Conservation (phyloP, 2,113 vertebrate genomes). For the Alexandromys fortis region DNA sequence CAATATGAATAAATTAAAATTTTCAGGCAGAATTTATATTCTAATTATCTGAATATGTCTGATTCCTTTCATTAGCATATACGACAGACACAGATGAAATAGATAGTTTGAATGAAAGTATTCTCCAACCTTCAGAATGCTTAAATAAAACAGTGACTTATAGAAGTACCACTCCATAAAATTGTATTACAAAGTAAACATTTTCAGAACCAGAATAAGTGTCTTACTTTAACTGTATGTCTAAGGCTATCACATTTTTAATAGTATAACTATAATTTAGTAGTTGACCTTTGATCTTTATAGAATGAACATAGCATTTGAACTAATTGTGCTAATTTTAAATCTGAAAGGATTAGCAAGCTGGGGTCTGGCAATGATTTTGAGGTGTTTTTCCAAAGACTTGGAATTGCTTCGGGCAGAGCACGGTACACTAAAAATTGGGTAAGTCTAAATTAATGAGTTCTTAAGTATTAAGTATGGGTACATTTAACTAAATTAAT, state of each 20-base stretch:
- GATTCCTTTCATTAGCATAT: too few species aligned
- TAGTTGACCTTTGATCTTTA: not conserved
- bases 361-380: slow-evolving; percentile 98
- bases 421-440: slow-evolving; percentile 95
- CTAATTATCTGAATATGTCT: not conserved
- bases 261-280: not conserved
- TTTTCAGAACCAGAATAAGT: not conserved
- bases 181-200: not conserved
- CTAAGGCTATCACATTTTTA: not conserved
- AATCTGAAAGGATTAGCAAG: slow-evolving; percentile 92
- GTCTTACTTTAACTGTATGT: not conserved
- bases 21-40: not conserved
- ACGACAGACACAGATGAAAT: not conserved
- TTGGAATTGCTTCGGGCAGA: slow-evolving; percentile 95
- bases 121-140: slow-evolving; percentile 11
- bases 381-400: slow-evolving; percentile 96
- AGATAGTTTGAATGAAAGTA: slow-evolving; percentile 20
- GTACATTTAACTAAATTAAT: not conserved
- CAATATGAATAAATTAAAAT: not conserved
- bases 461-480: not conserved
- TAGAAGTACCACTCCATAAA: not conserved
- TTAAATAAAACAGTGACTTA: not conserved
- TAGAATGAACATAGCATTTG: not conserved
- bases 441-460: slow-evolving; percentile 83
- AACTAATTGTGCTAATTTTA: slow-evolving; percentile 66